Conservation (phyloP, 2,888 invertebrate species). For the Drosophila mettleri region DNA sequence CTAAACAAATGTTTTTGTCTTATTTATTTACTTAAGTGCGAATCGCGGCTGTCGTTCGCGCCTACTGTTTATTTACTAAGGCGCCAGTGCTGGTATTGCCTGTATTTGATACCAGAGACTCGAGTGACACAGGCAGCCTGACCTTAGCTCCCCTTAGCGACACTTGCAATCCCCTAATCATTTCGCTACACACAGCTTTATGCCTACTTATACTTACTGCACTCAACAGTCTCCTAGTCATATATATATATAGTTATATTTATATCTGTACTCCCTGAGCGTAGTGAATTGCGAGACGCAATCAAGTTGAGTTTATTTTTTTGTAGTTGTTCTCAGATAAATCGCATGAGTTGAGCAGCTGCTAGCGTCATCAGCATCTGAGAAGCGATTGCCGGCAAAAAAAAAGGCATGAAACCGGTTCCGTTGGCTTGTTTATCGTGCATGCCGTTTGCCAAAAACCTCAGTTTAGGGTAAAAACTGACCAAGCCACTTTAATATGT, state of each 20-base stretch:
- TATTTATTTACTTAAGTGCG: conserved; percentile 36
- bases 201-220: conserved; percentile 5
- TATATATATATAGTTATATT: not conserved
- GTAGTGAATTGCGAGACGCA: conserved; percentile 30
- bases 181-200: conserved; percentile 29
- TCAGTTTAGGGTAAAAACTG: conserved; percentile 44
- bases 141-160: conserved; percentile 39
- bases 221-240: not conserved
- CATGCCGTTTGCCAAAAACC: conserved; percentile 37
- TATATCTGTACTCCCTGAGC: conserved; percentile 1
- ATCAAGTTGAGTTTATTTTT: conserved; percentile 19
- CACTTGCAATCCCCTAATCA: conserved; percentile 37
- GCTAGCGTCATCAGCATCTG: conserved; percentile 49
- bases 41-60: conserved; percentile 33
- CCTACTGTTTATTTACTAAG: conserved; percentile 48
- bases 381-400: conserved; percentile 26
- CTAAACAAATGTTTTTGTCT: conserved; percentile 2
- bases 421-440: conserved; percentile 28
- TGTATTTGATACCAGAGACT: conserved; percentile 5
- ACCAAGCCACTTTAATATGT: conserved; percentile 38
- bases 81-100: conserved; percentile 27
- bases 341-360: conserved; percentile 41
- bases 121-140: conserved; percentile 27
- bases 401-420: conserved; percentile 41
- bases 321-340: conserved; percentile 6